Percentiles rank a stretch among this genome's conserved stretches.
Conservation (phyloP, 1,140 invertebrate genomes). For the Sarcophaga bullata region DNA sequence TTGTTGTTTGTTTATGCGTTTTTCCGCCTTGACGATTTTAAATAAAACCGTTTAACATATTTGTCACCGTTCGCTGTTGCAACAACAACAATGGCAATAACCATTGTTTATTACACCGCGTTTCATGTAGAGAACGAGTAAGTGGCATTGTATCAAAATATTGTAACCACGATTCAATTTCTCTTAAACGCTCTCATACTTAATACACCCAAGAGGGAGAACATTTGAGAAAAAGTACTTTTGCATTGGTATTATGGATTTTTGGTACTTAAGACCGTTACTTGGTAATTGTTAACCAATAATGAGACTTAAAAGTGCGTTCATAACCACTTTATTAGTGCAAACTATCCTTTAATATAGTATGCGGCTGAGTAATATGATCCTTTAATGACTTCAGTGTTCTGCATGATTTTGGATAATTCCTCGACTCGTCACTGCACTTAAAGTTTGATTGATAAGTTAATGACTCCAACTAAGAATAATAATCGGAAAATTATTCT, state of each 20-base stretch:
- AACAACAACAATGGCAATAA: background rate
- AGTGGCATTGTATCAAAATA: background rate
- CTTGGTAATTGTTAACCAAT: no score
- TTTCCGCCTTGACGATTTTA: constrained; percentile 41
- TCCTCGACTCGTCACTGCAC: no score
- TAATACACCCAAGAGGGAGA: background rate
- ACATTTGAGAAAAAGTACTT: background rate
- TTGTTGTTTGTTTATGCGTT: constrained; percentile 39
- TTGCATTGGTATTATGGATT: background rate
- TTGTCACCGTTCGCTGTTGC: background rate
- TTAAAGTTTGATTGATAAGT: no score
- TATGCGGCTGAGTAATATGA: no score
- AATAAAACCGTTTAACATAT: constrained; percentile 38
- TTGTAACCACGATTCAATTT: constrained; percentile 7
- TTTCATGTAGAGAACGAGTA: background rate
- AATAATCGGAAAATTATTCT: no score
- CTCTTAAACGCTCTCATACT: background rate
- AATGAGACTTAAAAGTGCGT: no score
- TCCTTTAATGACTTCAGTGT: no score
- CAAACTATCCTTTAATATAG: no score
- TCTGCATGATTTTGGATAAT: no score
- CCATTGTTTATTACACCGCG: background rate
- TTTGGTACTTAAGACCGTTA: background rate
- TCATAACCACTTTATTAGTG: no score
- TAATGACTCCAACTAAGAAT: no score